Conservation (phyloP, 1,140 invertebrate genomes). For the Ceratitis capitata region DNA sequence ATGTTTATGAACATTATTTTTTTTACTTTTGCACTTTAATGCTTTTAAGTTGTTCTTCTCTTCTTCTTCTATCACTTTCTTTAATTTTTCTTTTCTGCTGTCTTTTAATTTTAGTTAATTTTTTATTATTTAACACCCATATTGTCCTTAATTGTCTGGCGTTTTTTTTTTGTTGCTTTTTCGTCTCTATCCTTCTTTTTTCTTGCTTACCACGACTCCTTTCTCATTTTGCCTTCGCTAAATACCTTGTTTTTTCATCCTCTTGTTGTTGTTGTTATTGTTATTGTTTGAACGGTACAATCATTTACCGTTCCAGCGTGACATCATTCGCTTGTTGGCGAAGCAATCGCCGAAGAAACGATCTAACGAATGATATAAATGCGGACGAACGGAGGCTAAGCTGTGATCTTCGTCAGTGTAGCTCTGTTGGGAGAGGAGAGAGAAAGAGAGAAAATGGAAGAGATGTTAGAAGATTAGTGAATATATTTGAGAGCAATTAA, state of each 20-base stretch:
- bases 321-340: conserved; percentile 56
- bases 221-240: neutral
- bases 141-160: neutral
- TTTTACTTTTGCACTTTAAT: neutral
- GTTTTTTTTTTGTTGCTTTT: neutral
- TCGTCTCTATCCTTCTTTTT: neutral
- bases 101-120: neutral
- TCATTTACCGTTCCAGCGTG: conserved; percentile 51
- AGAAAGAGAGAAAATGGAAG: neutral
- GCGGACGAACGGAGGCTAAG: conserved; percentile 78
- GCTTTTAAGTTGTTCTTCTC: neutral
- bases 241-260: neutral
- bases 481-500: too few relatives aligned
- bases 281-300: conserved; percentile 25
- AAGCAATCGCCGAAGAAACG: conserved; percentile 86
- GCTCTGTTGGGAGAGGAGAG: conserved; percentile 70
- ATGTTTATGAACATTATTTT: neutral
- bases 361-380: conserved; percentile 90
- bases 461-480: neutral
- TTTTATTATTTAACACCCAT: neutral
- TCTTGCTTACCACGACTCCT: too few relatives aligned
- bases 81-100: neutral
- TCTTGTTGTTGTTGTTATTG: neutral
- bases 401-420: conserved; percentile 94
- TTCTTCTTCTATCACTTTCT: neutral